Evolutionary conservation across 2,113 vertebrate species (phyloP).

Genomic region (Pithys albifrons): DNA sequence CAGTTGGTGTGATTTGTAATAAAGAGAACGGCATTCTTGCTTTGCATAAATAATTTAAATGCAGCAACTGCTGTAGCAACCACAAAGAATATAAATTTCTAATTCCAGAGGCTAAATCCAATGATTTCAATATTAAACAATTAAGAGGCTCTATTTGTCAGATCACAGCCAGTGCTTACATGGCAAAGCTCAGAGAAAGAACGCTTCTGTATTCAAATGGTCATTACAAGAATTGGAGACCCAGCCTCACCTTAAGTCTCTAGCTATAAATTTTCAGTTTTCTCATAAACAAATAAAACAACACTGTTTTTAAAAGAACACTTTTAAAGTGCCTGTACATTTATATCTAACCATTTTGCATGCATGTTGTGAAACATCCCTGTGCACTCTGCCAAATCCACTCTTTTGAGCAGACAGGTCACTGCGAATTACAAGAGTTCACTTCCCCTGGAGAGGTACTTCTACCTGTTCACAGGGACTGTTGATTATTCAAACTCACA

Average conservation of each 20-base stretch:
- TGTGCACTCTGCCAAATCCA: rapidly evolving
- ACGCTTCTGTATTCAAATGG: background rate
- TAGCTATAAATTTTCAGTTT: conserved; percentile 9
- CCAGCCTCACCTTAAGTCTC: background rate
- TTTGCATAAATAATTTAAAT: conserved; percentile 75
- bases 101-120: conserved; percentile 46
- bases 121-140: conserved; percentile 57
- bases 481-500: background rate
- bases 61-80: conserved; percentile 38
- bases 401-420: background rate
- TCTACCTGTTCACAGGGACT: background rate
- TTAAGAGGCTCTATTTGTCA: conserved; percentile 36
- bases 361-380: rapidly evolving
- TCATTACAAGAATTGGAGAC: conserved; percentile 14
- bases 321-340: background rate
- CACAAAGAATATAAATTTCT: conserved; percentile 66
- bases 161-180: background rate
- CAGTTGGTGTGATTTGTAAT: conserved; percentile 8
- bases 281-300: background rate
- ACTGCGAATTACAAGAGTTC: background rate
- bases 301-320: background rate
- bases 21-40: conserved; percentile 48
- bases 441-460: background rate
- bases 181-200: conserved; percentile 18
- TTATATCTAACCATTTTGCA: background rate